phyloP scores from a whole-genome alignment of 1,140 invertebrate species.

The Lepidostoma basale region DNA sequence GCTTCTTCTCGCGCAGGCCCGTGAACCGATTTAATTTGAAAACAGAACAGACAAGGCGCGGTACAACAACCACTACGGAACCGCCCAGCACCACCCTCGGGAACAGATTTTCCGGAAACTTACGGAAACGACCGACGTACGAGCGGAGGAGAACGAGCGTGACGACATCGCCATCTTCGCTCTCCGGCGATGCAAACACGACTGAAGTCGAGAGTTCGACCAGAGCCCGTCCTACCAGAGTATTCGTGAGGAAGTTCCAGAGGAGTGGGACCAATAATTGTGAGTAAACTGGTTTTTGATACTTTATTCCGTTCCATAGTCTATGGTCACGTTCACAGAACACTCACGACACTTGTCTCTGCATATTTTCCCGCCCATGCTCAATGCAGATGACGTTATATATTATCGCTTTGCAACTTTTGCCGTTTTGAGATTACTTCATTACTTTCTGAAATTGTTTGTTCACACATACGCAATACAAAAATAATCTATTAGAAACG shows the following conservation, averaged over 20 bases:
- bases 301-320: constrained; percentile 29
- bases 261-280: constrained; percentile 32
- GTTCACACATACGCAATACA: too few species aligned
- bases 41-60: not conserved
- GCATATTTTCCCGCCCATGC: constrained; percentile 26
- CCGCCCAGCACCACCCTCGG: not conserved
- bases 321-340: constrained; percentile 36
- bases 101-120: constrained; percentile 26
- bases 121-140: constrained; percentile 22
- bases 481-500: too few species aligned
- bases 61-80: constrained; percentile 19
- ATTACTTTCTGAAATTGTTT: too few species aligned
- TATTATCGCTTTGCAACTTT: too few species aligned
- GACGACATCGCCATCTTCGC: constrained; percentile 19
- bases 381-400: constrained; percentile 13
- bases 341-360: constrained; percentile 34
- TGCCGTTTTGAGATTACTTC: too few species aligned
- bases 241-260: constrained; percentile 43
- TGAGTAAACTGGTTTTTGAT: constrained; percentile 33
- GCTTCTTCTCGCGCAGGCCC: constrained; percentile 35
- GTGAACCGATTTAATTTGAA: constrained; percentile 23
- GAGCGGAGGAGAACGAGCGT: constrained; percentile 21
- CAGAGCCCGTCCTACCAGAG: constrained; percentile 28
- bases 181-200: not conserved
- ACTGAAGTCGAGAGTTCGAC: constrained; percentile 33